Evolutionary conservation across 2,888 invertebrate species (phyloP), one percentile per base, ranked within the genome.

Genomic region (Horisme vitalbata): DNA sequence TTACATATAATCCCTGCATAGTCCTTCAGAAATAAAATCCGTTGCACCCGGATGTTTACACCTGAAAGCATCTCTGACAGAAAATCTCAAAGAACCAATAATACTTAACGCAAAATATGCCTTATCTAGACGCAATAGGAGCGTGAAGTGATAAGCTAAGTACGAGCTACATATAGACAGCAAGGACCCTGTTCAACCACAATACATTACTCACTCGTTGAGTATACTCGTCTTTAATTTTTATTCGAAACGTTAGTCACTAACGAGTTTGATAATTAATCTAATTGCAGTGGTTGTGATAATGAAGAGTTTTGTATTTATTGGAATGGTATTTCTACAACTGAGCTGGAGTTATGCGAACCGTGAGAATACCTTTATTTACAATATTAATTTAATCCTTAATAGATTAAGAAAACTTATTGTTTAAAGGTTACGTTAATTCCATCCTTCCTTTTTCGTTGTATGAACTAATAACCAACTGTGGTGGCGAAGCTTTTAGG

Each of bases 321-420:
- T 75, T n/a, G 63, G 74, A n/a, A n/a, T 73, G 74, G 61, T 13
- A 47, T 77, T 48, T 67, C 68, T 79, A 44, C 74, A 75, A 23
- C 41, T 71, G 28, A 57, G 62, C 14, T 70, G 67, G 68, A 65
- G 64, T 41, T 65, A 66, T 39, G 75, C 75, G 32, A 31, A 12
- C 51, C 51, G 10, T 51, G 58, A 79, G 34, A 69, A 76, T 70
- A 8, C 14, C 2, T 13, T 10, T 26, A 0, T 3, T 8, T 23
- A 23, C 23, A 23, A 23, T n/a, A n/a, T 23, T n/a, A 3, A n/a
- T 23, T 2, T 23, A 23, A n/a, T 3, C 1, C 18, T n/a, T n/a
- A n/a, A n/a, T n/a, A n/a, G n/a, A n/a, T n/a, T n/a, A n/a, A n/a
- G n/a, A n/a, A n/a, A n/a, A n/a, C n/a, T n/a, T n/a, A n/a, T n/a